Evolutionary conservation across 2,797 vertebrate species (phyloP).

Genomic region (Rousettus madagascariensis): DNA sequence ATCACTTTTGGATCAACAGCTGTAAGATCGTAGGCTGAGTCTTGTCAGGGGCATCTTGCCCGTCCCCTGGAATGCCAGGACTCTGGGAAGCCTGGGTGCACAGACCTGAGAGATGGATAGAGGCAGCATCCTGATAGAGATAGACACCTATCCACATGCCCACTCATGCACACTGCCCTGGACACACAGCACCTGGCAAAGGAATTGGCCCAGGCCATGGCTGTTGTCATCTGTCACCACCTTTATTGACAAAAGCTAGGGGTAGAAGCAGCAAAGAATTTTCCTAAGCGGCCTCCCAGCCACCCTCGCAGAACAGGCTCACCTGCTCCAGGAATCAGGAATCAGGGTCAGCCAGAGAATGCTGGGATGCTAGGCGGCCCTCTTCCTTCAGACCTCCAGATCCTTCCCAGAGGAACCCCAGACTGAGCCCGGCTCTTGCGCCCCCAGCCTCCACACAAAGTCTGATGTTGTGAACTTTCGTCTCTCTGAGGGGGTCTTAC

Average conservation of each 20-base stretch:
- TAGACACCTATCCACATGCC: rapidly evolving
- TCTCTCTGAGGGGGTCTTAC: rapidly evolving
- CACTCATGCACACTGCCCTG: neutral
- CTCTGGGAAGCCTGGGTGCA: neutral
- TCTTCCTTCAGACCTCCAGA: neutral
- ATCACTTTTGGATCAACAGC: neutral
- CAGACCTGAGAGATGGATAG: neutral
- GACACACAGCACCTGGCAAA: neutral
- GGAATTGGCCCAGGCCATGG: neutral
- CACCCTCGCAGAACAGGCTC: neutral
- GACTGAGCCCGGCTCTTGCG: neutral
- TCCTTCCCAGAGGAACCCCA: neutral
- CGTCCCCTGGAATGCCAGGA: neutral
- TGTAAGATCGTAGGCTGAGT: neutral
- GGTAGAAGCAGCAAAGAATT: conserved; percentile 7
- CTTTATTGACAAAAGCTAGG: conserved; percentile 53
- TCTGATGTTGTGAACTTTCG: neutral
- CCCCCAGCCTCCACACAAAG: neutral
- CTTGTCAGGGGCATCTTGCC: neutral
- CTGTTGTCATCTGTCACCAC: neutral
- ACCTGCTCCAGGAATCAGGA: neutral
- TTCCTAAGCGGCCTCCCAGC: neutral
- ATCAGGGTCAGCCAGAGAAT: neutral
- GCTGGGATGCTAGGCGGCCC: neutral
- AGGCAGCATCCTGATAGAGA: neutral